Evolutionary conservation across 2,797 vertebrate genomes (phyloP).

Genomic region (Tauraco hartlaubi): DNA sequence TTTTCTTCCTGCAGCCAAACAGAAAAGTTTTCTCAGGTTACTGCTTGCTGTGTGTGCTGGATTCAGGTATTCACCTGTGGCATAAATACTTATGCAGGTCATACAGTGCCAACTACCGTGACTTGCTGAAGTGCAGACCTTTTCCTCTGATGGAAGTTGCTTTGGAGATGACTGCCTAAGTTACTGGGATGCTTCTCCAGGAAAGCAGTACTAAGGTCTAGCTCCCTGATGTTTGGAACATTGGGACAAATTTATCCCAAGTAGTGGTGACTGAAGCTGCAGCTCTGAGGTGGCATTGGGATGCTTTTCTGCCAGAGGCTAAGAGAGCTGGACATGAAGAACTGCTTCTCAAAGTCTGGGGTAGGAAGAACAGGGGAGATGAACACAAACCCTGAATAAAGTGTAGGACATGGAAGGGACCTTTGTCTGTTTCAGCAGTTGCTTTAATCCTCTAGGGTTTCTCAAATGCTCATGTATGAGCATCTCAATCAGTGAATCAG

Average conservation of each 20-base stretch:
- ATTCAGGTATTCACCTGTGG: not conserved
- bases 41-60: not conserved
- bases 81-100: fast-evolving
- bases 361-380: not conserved
- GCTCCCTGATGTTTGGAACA: fast-evolving
- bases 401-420: not conserved
- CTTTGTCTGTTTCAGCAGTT: not conserved
- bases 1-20: not conserved
- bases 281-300: not conserved
- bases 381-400: not conserved
- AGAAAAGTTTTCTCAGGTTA: not conserved
- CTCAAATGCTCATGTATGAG: not conserved
- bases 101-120: not conserved
- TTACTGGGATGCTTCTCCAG: not conserved
- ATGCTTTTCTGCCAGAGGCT: not conserved
- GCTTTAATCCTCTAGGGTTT: not conserved
- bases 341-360: not conserved
- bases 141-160: not conserved
- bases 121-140: not conserved
- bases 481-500: not conserved
- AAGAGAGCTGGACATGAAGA: not conserved
- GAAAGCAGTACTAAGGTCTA: not conserved
- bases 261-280: not conserved
- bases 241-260: not conserved
- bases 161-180: not conserved